Base-by-base conservation (phyloP, 1,140 invertebrate species). In the Papilio glaucus region DNA sequence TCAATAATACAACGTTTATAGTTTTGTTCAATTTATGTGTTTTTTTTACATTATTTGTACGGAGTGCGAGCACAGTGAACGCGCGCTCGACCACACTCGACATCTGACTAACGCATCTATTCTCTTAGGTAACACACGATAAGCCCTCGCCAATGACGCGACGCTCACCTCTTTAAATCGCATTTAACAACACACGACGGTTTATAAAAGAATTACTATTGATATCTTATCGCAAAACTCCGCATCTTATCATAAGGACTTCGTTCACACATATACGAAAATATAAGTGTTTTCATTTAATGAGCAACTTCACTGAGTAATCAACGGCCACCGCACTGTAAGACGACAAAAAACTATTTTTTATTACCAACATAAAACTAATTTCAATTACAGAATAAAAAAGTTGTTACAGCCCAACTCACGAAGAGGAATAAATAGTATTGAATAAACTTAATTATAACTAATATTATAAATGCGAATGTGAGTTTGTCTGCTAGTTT, bases 1-100 rank as follows among this genome's bases (percentile, higher is more conserved):
- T 74, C 29, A 33, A 62, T 49, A 76, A 77, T 74, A 75, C 73
- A 77, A 63, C 76, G 63, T 75, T 73, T 29, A 65, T 24, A n/a
- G 13, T 45, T 68, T 68, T 68, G 39, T 29, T 39, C n/a, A 29
- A 24, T 42, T 29, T 45, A 68, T 53, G 8, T 24, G 76, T 75
- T 77, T 74, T 73, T 75, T 77, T 74, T 73, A 77, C 72, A 75
- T 76, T 77, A 75, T 83, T 80, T 74, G 65, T 60, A 70, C 72
- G 74, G 76, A 60, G 73, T 72, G 73, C n/a, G 71, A 68, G 73
- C 75, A 74, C 74, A 60, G 65, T 76, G 62, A 29, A 42, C 39
- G 38, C 26, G 63, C 24, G 10, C 63, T 18, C 41, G 29, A 68
- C 63, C 63, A 76, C 76, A 75, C 76, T 72, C 42, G 71, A 70